Evolutionary conservation across 2,113 vertebrate species (phyloP), one percentile per base, ranked within the genome.

Genomic region (Petaurus breviceps): DNA sequence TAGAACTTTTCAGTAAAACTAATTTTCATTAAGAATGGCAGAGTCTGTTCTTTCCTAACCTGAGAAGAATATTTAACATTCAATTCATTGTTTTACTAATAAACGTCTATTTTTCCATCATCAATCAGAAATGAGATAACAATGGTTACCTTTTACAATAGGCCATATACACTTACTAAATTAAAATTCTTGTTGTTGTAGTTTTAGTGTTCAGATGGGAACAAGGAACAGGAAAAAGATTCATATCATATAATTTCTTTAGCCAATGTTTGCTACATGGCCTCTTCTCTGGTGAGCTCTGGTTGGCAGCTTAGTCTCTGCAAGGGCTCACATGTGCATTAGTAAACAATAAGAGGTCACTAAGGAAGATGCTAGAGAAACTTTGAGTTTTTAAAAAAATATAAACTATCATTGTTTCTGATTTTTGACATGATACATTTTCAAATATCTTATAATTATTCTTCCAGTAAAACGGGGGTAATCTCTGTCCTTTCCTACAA

Each of bases 181-280:
- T 3, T 90, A 68, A 37, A 16, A 8, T 25, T 89, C 28, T 50
- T 92, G 16, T 93, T 37, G 92, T 91, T 89, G 10, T 94, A 89
- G 25, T 49, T 96, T 96, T 47, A 91, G 89, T 93, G 96, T 97
- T 95, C 93, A 93, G 77, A 91, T 92, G 31, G 51, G 26, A 94
- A 51, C 53, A 51, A 94, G 23, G 89, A 90, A 54, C 23, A 52
- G 92, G 96, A 95, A 90, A 95, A 68, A 94, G 92, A 55, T 92
- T 95, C 90, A 90, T 31, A 50, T 47, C 46, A 93, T 93, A 52
- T 46, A 11, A 95, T 92, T 95, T 92, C 93, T 95, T 95, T 11
- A 91, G 92, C 50, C 90, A 92, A 90, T 92, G 28, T 47, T 97
- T 97, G 93, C 96, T 90, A 93, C 96, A 54, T 90, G 49, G 91